A percentile compares a stretch with the other conserved stretches of the same genome.
Evolutionary conservation across 2,113 vertebrate species (phyloP).

Genomic region (Agelaius tricolor): DNA sequence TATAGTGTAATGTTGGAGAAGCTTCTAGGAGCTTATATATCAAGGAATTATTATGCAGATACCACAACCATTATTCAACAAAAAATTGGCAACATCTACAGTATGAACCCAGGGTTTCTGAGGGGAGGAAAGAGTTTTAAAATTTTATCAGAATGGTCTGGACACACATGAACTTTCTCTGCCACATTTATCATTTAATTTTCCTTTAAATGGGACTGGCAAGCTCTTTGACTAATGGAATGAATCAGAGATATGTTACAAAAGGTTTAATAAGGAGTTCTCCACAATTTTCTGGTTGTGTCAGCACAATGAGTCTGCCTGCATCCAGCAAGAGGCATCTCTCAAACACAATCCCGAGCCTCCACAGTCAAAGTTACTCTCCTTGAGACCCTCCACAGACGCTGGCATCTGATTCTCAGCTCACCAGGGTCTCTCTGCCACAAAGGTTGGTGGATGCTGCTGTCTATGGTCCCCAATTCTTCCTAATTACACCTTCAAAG

Average conservation of each 20-base stretch:
- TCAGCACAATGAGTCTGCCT: background rate
- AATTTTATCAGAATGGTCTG: slow-evolving; percentile 8
- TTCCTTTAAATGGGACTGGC: background rate
- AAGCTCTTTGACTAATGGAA: slow-evolving; percentile 10
- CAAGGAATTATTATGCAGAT: background rate
- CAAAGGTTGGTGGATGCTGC: background rate
- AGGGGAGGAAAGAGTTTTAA: background rate
- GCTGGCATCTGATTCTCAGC: background rate
- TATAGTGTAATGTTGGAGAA: background rate
- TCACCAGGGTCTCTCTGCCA: background rate
- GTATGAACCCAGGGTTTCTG: background rate
- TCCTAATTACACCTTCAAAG: background rate
- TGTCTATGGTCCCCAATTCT: background rate
- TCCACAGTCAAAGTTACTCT: background rate
- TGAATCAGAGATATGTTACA: background rate
- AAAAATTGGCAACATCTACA: background rate
- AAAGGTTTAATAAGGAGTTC: background rate
- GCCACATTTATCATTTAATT: background rate
- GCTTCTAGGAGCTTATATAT: background rate
- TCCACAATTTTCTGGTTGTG: background rate
- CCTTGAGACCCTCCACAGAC: fast-evolving
- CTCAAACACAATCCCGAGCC: background rate
- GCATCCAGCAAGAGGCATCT: background rate
- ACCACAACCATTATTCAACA: background rate
- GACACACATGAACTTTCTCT: background rate